Conservation (phyloP, 2,113 vertebrate species). For the Ciconia boyciana region DNA sequence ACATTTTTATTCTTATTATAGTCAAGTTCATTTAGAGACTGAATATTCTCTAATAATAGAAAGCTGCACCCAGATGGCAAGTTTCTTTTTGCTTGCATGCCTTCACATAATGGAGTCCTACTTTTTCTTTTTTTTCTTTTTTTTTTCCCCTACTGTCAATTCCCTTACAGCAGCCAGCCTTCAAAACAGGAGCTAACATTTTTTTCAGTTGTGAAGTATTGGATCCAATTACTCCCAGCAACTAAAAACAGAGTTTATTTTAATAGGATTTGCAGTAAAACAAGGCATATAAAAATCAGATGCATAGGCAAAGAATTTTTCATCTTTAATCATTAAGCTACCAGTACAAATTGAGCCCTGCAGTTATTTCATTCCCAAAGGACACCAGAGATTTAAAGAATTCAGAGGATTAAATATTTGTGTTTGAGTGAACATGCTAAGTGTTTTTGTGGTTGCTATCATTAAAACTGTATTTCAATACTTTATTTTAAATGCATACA, state of each 20-base stretch:
- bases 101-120: background rate
- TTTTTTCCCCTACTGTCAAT: background rate
- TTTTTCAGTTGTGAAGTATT: conserved; percentile 71
- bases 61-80: background rate
- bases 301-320: conserved; percentile 81
- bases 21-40: background rate
- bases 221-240: conserved; percentile 79
- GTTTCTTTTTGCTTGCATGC: background rate
- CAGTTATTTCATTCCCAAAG: conserved; percentile 82
- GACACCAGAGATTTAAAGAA: conserved; percentile 80
- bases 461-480: conserved; percentile 74
- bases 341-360: conserved; percentile 84
- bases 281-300: conserved; percentile 82
- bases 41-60: background rate
- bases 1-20: background rate
- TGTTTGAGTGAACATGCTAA: conserved; percentile 81
- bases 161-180: conserved; percentile 54
- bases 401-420: conserved; percentile 81
- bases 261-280: conserved; percentile 83
- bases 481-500: conserved; percentile 53
- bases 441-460: conserved; percentile 70
- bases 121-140: background rate
- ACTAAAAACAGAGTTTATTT: conserved; percentile 79
- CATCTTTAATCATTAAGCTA: conserved; percentile 88
- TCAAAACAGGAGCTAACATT: conserved; percentile 61